Evolutionary conservation across 2,888 invertebrate species (phyloP), one percentile per base, ranked within the genome.

Genomic region (Mayetiola destructor): DNA sequence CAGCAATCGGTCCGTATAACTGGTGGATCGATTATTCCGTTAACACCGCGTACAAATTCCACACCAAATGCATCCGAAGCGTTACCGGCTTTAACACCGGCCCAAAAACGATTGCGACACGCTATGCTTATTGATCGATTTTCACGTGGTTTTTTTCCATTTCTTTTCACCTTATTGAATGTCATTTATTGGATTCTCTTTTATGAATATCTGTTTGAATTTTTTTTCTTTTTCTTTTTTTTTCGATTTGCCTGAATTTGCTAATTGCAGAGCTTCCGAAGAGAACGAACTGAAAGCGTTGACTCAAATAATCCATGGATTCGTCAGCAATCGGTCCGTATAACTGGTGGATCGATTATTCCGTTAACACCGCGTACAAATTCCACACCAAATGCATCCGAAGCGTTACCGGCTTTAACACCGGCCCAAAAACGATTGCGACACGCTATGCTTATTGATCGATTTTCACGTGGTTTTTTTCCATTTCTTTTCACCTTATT

Each of bases 91-190:
- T 63, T 76, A 37, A 78, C 77, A 20, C 75, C 76, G 23, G 80
- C 80, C 18, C 80, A 82, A 66, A 76, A 74, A 63, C 77, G 79
- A 21, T 73, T 82, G 58, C 78, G 78, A 64, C 74, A 80, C 36
- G 84, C 84, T 37, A 77, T 85, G 60, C 80, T 82, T 66, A 81
- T 85, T 59, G 85, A 85, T 68, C 75, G 82, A 57, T 78, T 81
- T 62, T 84, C 84, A 3, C 73, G 85, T 42, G 76, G 84, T 56
- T 79, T 82, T 64, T 85, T 85, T 66, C 85, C 85, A 2, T 75
- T 81, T 55, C 73, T 84, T 52, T 55, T 55, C 23, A 37, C 35
- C 35, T 27, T 37, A 35, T n/a, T 55, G 9, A 55, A 37, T n/a
- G 36, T 35, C 16, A 37, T 55, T 20, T 55, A 55, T 37, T 55